Evolutionary conservation across 2,113 vertebrate genomes (phyloP).

Genomic region (Nycticryphes semicollaris): DNA sequence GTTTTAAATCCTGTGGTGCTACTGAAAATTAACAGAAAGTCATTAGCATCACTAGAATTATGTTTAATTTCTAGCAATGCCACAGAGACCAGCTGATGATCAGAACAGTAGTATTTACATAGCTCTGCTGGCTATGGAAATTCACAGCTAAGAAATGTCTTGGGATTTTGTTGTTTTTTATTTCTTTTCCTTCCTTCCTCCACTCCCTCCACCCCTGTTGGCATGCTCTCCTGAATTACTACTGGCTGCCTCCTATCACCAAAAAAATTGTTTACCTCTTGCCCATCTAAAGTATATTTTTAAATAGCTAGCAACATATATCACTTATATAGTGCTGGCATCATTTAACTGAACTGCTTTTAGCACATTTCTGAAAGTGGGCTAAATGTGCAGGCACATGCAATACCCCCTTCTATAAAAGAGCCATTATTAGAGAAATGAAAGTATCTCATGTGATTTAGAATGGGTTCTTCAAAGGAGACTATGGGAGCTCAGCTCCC

Average conservation of each 20-base stretch:
- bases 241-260: not conserved
- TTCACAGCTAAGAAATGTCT: not conserved
- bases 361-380: not conserved
- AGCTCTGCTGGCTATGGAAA: not conserved
- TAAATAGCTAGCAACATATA: not conserved
- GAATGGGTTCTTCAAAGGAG: not conserved
- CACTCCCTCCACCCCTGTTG: not conserved
- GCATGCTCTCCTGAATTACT: not conserved
- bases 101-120: not conserved
- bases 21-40: conserved; percentile 17
- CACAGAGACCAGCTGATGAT: not conserved
- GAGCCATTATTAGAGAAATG: not conserved
- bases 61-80: not conserved
- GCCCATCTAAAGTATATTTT: not conserved
- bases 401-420: not conserved
- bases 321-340: not conserved
- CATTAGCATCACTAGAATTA: not conserved
- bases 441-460: not conserved
- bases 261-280: not conserved
- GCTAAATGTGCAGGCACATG: not conserved
- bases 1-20: not conserved
- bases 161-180: accelerated
- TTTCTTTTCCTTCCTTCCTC: no score
- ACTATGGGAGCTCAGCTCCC: not conserved
- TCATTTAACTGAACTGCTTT: not conserved